These are phyloP conservation scores for Oxyura jamaicensis DNA, from an alignment of 2,113 vertebrate species.

Conservation along the genomic window DNA sequence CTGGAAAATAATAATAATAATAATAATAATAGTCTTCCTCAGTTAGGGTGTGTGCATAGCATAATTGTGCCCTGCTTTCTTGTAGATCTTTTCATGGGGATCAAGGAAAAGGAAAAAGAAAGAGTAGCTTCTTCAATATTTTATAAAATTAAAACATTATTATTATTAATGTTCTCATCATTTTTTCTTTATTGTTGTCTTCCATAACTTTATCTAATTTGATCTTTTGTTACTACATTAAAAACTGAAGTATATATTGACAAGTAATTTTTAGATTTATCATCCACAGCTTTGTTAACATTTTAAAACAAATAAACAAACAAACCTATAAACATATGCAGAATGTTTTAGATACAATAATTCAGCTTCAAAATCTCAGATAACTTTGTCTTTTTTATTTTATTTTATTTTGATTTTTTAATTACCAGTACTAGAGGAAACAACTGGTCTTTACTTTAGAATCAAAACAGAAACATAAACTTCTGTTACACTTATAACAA, in stretches of 20 bases:
- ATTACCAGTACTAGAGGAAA: not conserved
- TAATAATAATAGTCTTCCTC: no score
- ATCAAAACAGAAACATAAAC: not conserved
- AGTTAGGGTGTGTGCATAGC: not conserved
- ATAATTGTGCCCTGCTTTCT: not conserved
- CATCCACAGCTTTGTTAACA: not conserved
- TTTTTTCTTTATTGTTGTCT: not conserved
- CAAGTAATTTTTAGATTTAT: not conserved
- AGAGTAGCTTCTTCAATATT: not conserved
- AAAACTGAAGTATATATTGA: not conserved
- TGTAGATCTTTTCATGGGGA: not conserved
- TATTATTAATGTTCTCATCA: not conserved
- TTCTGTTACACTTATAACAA: not conserved
- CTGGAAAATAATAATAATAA: no score
- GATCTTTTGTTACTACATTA: not conserved
- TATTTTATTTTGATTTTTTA: not conserved
- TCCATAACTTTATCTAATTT: not conserved
- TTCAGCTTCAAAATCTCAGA: not conserved
- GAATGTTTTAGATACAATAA: not conserved
- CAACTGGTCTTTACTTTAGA: not conserved
- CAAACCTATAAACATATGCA: not conserved
- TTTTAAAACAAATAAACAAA: not conserved
- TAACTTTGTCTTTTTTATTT: accelerated
- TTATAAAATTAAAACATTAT: not conserved
- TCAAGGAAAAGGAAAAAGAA: not conserved